phyloP scores from a whole-genome alignment of 2,797 vertebrate genomes.

The Sphenopsis melanotis region DNA sequence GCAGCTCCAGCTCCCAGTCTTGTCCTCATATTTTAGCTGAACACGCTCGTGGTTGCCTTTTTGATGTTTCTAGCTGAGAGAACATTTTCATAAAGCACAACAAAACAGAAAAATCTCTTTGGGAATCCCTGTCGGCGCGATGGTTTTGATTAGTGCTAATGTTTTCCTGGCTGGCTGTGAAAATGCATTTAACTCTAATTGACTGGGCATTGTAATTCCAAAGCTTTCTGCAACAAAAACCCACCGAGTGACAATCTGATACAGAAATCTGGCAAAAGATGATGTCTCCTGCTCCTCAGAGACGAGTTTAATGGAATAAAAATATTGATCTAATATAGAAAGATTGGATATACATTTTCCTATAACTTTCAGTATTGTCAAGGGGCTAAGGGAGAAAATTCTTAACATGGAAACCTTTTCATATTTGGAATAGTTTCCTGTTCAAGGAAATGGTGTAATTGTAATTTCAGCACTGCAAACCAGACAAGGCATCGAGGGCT shows the following conservation, averaged over 20 bases:
- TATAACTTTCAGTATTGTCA: slow-evolving; percentile 10
- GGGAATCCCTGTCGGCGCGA: slow-evolving; percentile 45
- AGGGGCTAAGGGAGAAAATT: slow-evolving; percentile 21
- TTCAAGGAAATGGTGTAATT: slow-evolving; percentile 48
- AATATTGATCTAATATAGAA: slow-evolving; percentile 67
- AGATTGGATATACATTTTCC: slow-evolving; percentile 58
- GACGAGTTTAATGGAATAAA: slow-evolving; percentile 59
- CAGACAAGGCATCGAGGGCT: slow-evolving; percentile 13
- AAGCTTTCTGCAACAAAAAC: slow-evolving; percentile 72
- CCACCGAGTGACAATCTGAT: slow-evolving; percentile 57
- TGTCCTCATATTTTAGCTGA: not conserved
- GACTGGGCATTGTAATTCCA: slow-evolving; percentile 73
- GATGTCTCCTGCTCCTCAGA: slow-evolving; percentile 40
- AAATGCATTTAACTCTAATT: slow-evolving; percentile 80
- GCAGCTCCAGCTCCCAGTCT: not conserved
- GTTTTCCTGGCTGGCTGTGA: slow-evolving; percentile 77
- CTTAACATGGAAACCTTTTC: slow-evolving; percentile 19
- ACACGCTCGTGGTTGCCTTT: not conserved
- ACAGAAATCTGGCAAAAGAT: slow-evolving; percentile 58
- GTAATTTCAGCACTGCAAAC: not conserved
- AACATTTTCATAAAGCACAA: slow-evolving; percentile 45
- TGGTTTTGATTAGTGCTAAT: slow-evolving; percentile 78
- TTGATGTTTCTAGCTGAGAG: slow-evolving; percentile 52
- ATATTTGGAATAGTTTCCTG: slow-evolving; percentile 46
- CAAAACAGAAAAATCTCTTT: slow-evolving; percentile 20